Evolutionary conservation across 2,888 invertebrate species (phyloP).

Genomic region (Hanleya hanleyi): DNA sequence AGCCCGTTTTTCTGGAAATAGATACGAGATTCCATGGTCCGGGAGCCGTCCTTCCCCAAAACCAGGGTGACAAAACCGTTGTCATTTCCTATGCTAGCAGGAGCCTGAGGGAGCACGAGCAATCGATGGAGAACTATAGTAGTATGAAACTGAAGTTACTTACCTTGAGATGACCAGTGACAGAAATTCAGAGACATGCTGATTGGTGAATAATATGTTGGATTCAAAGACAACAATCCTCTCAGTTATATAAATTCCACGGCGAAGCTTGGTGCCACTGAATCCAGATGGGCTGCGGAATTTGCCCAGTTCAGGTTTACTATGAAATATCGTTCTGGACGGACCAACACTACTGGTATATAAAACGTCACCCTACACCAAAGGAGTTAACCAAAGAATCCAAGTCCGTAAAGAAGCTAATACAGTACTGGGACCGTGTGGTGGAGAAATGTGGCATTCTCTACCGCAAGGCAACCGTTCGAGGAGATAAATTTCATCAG

Average conservation of each 20-base stretch:
- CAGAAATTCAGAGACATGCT: background rate
- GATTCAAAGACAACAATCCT: background rate
- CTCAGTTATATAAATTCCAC: background rate
- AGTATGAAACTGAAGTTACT: conserved; percentile 25
- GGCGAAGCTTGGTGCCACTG: background rate
- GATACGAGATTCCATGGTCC: background rate
- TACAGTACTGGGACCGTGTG: background rate
- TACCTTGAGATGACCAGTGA: conserved; percentile 18
- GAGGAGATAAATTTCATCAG: background rate
- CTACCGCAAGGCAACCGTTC: background rate
- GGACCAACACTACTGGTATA: background rate
- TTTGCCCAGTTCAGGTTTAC: background rate
- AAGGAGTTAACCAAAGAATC: background rate
- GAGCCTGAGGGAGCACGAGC: conserved; percentile 1
- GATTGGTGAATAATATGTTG: background rate
- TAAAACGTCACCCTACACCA: background rate
- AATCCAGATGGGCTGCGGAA: background rate
- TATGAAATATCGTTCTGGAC: background rate
- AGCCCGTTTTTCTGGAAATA: background rate
- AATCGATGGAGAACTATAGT: conserved; percentile 16
- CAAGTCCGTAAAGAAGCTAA: background rate
- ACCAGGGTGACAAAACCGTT: conserved; percentile 8
- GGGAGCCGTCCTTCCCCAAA: conserved; percentile 13
- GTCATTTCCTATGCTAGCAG: conserved; percentile 28
- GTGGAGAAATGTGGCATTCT: background rate